Base-by-base conservation (phyloP, 2,888 invertebrate genomes). In the Latrodectus elegans region DNA sequence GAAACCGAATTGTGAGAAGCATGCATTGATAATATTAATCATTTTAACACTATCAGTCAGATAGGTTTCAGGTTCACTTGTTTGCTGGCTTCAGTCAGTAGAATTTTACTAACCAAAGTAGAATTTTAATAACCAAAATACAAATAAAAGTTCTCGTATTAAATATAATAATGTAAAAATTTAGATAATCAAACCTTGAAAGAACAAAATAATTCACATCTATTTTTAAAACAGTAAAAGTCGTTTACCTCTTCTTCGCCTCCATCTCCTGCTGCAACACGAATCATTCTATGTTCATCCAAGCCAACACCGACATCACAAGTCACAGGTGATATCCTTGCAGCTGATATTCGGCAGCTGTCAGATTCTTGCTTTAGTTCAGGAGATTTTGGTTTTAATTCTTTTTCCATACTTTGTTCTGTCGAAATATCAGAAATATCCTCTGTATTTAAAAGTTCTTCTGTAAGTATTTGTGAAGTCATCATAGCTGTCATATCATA, bases 291-390 rank as follows among this genome's bases (percentile, higher is more conserved):
- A 14, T 60, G 71, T 49, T 88, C 84, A 49, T 87, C 86, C 8
- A 80, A 65, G 51, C 88, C 88, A 4, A 84, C 84, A 1, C 79
- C 88, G 11, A 88, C 84, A 65, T 88, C 88, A 75, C 88, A 88
- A 9, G 88, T 88, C 52, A 68, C 73, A 12, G 82, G 52, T 10
- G 78, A 71, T 49, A 64, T 64, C 38, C 55, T 65, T 8, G 82
- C 55, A 65, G 87, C 82, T 8, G 86, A 81, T 77, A 87, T 87
- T 14, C 78, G 64, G 22, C 68, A 74, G 22, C 52, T 17, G 10
- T 81, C 75, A 4, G 17, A n/a, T 14, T 73, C 72, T 6, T 52
- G 14, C 53, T 26, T n/a, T 9, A 6, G 14, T 8, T 17, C 9
- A 11, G 60, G 22, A 60, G 11, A 14, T 74, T 26, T 38, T 17